Evolutionary conservation across 2,113 vertebrate genomes (phyloP).

Genomic region (Carassius carassius): DNA sequence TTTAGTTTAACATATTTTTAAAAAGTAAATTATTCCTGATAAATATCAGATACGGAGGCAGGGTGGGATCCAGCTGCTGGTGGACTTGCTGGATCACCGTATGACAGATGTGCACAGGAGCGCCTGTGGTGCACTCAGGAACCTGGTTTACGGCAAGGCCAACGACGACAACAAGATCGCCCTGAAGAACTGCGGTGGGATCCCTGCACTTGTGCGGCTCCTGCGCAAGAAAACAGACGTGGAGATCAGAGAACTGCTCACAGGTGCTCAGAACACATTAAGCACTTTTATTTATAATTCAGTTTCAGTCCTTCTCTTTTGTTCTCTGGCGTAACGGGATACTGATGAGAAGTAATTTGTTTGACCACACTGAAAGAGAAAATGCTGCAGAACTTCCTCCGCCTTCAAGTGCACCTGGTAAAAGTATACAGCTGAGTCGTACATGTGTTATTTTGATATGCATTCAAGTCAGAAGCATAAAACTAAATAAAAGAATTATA

Average conservation of each 20-base stretch:
- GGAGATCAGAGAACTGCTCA: conserved; percentile 97
- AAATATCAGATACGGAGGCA: conserved; percentile 90
- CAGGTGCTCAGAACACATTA: conserved; percentile 76
- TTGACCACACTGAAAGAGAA: not conserved
- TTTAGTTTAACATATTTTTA: not conserved
- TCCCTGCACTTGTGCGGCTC: conserved; percentile 92
- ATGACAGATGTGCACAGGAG: conserved; percentile 98
- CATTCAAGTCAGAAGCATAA: no score
- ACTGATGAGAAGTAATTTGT: not conserved
- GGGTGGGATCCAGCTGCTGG: conserved; percentile 95
- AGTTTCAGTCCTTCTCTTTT: not conserved
- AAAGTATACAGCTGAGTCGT: no score
- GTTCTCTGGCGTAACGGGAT: not conserved
- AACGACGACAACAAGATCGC: conserved; percentile 99
- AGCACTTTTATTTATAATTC: not conserved
- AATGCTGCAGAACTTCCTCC: not conserved
- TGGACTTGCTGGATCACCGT: conserved; percentile 94
- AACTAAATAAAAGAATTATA: no score
- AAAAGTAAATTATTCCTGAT: not conserved
- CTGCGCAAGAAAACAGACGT: conserved; percentile 94
- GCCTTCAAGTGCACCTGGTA: no score
- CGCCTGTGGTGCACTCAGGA: conserved; percentile 94
- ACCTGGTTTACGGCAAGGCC: conserved; percentile 95
- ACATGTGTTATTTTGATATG: no score
- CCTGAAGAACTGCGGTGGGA: conserved; percentile 96